Evolutionary conservation across 2,797 vertebrate genomes (phyloP).

Genomic region (Aulostomus chinensis): DNA sequence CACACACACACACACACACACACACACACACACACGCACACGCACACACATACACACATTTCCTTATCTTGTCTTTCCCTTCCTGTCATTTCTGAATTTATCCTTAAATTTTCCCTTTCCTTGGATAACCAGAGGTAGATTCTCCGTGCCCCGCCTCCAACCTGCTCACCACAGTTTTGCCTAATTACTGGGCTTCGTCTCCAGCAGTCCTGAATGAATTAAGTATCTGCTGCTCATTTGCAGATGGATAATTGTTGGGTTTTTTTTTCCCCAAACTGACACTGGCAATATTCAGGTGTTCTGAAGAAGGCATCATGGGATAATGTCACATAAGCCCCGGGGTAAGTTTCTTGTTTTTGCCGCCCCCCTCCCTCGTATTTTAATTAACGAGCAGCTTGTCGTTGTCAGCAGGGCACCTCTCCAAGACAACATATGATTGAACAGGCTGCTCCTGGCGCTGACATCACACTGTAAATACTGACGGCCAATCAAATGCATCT

Average conservation of each 20-base stretch:
- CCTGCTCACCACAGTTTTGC: conserved; percentile 35
- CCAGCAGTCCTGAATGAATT: conserved; percentile 50
- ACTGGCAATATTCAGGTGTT: conserved; percentile 53
- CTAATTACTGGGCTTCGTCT: conserved; percentile 56
- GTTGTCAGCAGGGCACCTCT: conserved; percentile 30
- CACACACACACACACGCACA: conserved; percentile 12
- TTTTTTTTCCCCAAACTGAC: conserved; percentile 17
- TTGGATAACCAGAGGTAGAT: conserved; percentile 44
- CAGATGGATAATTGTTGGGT: conserved; percentile 61
- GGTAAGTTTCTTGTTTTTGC: conserved; percentile 38
- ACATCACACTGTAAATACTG: too few species aligned
- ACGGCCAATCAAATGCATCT: too few species aligned
- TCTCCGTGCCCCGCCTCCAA: too few species aligned
- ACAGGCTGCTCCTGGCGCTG: too few species aligned
- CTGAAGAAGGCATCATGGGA: conserved; percentile 46
- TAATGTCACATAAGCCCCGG: conserved; percentile 44
- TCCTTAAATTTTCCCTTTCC: conserved; percentile 33
- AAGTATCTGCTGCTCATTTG: conserved; percentile 52
- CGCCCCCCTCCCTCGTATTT: conserved; percentile 7
- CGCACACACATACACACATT: conserved; percentile 17
- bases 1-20: conserved; percentile 21
- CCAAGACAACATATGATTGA: conserved; percentile 47
- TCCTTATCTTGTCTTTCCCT: conserved; percentile 34
- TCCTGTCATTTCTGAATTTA: conserved; percentile 22
- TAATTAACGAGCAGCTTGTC: conserved; percentile 50